A percentile compares a stretch with the other conserved stretches of the same genome.
phyloP scores from a whole-genome alignment of 2,113 vertebrate species.

The Poicephalus gulielmi region DNA sequence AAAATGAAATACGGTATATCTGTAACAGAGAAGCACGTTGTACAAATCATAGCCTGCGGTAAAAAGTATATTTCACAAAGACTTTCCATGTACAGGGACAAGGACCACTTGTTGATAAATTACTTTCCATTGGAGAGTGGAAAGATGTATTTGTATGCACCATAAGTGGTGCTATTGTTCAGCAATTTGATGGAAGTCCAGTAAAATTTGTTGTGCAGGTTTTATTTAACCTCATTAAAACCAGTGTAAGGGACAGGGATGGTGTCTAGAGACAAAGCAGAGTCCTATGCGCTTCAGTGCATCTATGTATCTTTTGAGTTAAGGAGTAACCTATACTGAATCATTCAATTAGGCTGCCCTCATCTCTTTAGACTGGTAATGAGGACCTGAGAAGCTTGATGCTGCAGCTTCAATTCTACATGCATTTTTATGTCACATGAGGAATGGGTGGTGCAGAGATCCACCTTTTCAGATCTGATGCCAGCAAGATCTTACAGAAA shows the following conservation, averaged over 20 bases:
- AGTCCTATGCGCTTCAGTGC: background rate
- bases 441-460: background rate
- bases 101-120: conserved; percentile 68
- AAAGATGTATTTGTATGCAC: conserved; percentile 10
- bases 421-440: background rate
- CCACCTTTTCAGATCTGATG: background rate
- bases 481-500: background rate
- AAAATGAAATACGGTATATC: background rate
- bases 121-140: background rate
- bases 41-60: conserved; percentile 2
- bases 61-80: conserved; percentile 39
- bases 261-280: background rate
- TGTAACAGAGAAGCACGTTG: background rate
- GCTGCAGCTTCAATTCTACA: background rate
- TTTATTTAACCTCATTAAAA: conserved; percentile 24
- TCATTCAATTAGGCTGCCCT: background rate
- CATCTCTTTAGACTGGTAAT: background rate
- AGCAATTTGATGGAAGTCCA: conserved; percentile 34
- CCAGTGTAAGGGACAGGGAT: background rate
- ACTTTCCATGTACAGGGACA: conserved; percentile 37
- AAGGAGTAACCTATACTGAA: background rate
- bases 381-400: background rate
- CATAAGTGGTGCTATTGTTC: conserved; percentile 4
- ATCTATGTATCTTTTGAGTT: background rate
- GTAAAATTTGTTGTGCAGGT: background rate